These are phyloP conservation scores for Octomys mimax DNA, from an alignment of 2,797 vertebrate genomes.

Conservation along the genomic window DNA sequence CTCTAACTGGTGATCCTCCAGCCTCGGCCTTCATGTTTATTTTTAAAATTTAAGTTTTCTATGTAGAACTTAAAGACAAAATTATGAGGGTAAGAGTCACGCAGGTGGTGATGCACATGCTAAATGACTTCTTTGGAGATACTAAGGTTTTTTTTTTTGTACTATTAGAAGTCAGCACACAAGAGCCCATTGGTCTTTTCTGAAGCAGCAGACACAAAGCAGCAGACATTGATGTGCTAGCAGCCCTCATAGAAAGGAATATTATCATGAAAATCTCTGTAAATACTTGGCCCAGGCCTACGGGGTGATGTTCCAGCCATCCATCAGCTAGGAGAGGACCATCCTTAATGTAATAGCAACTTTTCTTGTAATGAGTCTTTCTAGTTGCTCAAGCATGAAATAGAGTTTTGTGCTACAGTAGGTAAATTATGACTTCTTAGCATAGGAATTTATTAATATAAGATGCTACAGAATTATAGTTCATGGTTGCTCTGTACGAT, in stretches of 20 bases:
- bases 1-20: not conserved
- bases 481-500: constrained; percentile 75
- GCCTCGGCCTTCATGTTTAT: not conserved
- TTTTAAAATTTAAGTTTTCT: not conserved
- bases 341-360: constrained; percentile 10
- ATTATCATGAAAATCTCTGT: constrained; percentile 29
- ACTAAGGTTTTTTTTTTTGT: too few relatives aligned
- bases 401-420: constrained; percentile 59
- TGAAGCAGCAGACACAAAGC: not conserved
- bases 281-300: constrained; percentile 66
- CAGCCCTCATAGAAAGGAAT: not conserved
- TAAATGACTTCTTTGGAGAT: not conserved
- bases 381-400: constrained; percentile 57
- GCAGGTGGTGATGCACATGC: not conserved
- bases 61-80: constrained; percentile 3
- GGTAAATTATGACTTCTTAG: constrained; percentile 54
- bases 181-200: not conserved
- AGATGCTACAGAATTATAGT: constrained; percentile 67
- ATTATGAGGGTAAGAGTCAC: not conserved
- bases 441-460: constrained; percentile 68
- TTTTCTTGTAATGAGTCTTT: constrained; percentile 64
- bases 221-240: not conserved
- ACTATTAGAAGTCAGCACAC: not conserved
- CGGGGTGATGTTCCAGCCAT: not conserved
- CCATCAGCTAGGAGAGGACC: not conserved